Base-by-base conservation (phyloP, 2,888 invertebrate genomes). In the Polyommatus iphigenia region DNA sequence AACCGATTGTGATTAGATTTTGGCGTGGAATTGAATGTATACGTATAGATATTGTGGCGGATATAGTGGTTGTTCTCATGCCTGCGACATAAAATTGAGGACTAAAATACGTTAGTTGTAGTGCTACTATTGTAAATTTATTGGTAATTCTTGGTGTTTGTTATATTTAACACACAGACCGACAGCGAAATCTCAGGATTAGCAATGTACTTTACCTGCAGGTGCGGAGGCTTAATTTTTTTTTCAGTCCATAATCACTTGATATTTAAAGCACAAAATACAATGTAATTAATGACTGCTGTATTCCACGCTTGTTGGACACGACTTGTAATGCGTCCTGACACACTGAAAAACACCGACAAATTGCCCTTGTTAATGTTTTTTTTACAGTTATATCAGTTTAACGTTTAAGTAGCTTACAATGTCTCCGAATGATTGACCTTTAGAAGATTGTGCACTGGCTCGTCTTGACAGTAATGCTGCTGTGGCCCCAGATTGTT, bases 1-100 rank as follows among this genome's bases (percentile, higher is more conserved):
- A 84, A 81, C 85, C 85, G 83, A 86, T 67, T 86, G 86, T 87
- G 87, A 88, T 90, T 89, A 86, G 83, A 83, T 83, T 83, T 81
- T 80, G 81, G 81, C 90, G 85, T 86, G 86, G 86, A 24, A 41
- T 73, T 6, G 29, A 24, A 15, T 15, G 88, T n/a, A n/a, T 10
- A 36, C 36, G 41, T 41, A 10, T 46, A 10, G 10, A 46, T 46
- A 50, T 50, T 13, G 50, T 50, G 18, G 18, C 5, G 57, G n/a
- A n/a, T n/a, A 59, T 59, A 20, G 20, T 54, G 5, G 2, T 8
- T 20, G 6, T 59, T 59, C 59, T 57, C 57, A n/a, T 13, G 50
- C 4, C 15, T 15, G 15, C 3, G 4, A 50, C 15, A 2, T 50
- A 36, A 36, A 36, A 0, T 15, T 15, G 18, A 54, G 18, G 54